Evolutionary conservation across 2,797 vertebrate species (phyloP).

Genomic region (Mormyrops attenuatus): DNA sequence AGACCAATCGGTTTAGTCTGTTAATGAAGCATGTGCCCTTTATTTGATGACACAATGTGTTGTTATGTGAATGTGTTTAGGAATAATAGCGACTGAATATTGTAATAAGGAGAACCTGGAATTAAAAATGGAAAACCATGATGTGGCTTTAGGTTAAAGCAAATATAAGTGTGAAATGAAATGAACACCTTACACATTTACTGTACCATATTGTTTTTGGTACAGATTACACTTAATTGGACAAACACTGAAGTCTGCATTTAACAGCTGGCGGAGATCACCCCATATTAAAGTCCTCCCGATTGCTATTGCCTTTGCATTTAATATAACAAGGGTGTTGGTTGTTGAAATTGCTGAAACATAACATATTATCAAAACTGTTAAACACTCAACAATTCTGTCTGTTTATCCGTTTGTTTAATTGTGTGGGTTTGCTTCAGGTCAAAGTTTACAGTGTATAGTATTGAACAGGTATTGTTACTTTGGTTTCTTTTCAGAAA

Average conservation of each 20-base stretch:
- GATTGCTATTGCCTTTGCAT: conserved; percentile 51
- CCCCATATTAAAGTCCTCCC: not conserved
- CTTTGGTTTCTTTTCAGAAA: conserved; percentile 47
- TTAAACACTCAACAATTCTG: conserved; percentile 53
- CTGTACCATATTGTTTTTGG: conserved; percentile 31
- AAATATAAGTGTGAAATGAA: conserved; percentile 60
- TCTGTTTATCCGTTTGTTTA: conserved; percentile 17
- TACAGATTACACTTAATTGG: conserved; percentile 24
- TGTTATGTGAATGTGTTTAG: not conserved
- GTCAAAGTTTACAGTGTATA: conserved; percentile 61
- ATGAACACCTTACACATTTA: conserved; percentile 42
- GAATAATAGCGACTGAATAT: not conserved
- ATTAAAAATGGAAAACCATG: not conserved
- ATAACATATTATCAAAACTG: conserved; percentile 49
- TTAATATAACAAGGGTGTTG: conserved; percentile 54
- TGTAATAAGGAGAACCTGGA: not conserved
- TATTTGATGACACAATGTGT: not conserved
- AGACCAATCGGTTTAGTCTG: not conserved
- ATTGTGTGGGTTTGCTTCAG: conserved; percentile 41
- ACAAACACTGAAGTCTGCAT: conserved; percentile 23
- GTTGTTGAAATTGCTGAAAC: conserved; percentile 56
- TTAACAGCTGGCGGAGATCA: conserved; percentile 38
- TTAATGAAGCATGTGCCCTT: not conserved
- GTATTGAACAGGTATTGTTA: conserved; percentile 45
- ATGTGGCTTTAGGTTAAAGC: conserved; percentile 31